Conservation (phyloP, 2,113 vertebrate genomes). For the Jaculus jaculus region DNA sequence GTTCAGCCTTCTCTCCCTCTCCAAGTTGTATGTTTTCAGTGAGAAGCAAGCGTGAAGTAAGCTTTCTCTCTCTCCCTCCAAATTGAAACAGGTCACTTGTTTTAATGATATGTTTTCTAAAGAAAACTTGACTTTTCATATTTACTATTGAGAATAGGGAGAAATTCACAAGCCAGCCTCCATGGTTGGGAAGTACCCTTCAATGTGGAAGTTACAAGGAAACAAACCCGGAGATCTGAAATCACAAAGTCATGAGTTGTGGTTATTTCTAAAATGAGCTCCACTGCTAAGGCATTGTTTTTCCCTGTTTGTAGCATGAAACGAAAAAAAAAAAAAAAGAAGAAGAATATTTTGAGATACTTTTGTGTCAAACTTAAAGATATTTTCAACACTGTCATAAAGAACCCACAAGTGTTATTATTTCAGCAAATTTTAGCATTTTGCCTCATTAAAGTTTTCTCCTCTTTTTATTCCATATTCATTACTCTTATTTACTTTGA, state of each 20-base stretch:
- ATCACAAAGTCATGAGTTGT: neutral
- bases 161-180: neutral
- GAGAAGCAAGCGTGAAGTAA: neutral
- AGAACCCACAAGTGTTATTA: neutral
- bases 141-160: neutral
- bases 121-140: neutral
- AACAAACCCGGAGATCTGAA: too few relatives aligned
- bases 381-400: neutral
- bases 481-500: neutral
- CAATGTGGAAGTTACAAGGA: too few relatives aligned
- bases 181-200: accelerated
- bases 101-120: neutral
- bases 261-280: neutral
- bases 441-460: neutral
- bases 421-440: neutral
- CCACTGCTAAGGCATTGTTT: neutral
- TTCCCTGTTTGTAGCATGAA: neutral
- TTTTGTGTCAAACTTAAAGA: neutral
- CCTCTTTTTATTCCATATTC: neutral
- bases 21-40: neutral
- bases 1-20: neutral
- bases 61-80: neutral
- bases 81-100: accelerated
- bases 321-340: too few relatives aligned
- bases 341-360: neutral